Evolutionary conservation across 2,888 invertebrate genomes (phyloP).

Genomic region (Incurvaria masculella): DNA sequence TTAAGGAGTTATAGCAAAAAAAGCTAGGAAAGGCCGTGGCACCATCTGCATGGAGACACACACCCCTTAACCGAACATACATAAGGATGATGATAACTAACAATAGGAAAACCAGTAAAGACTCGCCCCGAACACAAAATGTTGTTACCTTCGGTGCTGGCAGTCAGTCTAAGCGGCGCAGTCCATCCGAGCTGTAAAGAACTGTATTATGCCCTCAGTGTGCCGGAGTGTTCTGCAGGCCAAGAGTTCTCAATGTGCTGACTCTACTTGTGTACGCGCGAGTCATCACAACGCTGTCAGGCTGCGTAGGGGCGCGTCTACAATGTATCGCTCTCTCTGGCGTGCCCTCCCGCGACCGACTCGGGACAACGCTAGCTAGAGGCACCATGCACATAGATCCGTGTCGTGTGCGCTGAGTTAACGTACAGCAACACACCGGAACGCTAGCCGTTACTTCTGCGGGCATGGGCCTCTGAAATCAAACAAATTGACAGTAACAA

Average conservation of each 20-base stretch:
- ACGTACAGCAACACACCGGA: conserved; percentile 42
- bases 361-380: conserved; percentile 22
- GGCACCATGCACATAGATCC: conserved; percentile 47
- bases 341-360: neutral
- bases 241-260: too few relatives aligned
- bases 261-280: too few relatives aligned
- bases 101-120: too few relatives aligned
- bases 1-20: too few relatives aligned
- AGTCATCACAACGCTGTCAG: conserved; percentile 29
- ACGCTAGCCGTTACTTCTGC: conserved; percentile 50
- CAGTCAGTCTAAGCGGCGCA: conserved; percentile 17
- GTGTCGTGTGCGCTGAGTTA: conserved; percentile 50
- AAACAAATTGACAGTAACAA: conserved; percentile 48
- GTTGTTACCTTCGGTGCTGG: conserved; percentile 34
- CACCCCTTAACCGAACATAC: too few relatives aligned
- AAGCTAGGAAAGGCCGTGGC: too few relatives aligned
- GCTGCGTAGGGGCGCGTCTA: conserved; percentile 51
- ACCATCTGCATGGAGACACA: too few relatives aligned
- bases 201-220: conserved; percentile 54
- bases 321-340: too few relatives aligned
- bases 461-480: conserved; percentile 58
- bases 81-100: too few relatives aligned
- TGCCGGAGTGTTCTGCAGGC: conserved; percentile 50
- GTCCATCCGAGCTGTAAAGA: conserved; percentile 38
- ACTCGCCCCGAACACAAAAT: neutral